Evolutionary conservation across 1,140 invertebrate genomes (phyloP).

Genomic region (Drepana arcuata): DNA sequence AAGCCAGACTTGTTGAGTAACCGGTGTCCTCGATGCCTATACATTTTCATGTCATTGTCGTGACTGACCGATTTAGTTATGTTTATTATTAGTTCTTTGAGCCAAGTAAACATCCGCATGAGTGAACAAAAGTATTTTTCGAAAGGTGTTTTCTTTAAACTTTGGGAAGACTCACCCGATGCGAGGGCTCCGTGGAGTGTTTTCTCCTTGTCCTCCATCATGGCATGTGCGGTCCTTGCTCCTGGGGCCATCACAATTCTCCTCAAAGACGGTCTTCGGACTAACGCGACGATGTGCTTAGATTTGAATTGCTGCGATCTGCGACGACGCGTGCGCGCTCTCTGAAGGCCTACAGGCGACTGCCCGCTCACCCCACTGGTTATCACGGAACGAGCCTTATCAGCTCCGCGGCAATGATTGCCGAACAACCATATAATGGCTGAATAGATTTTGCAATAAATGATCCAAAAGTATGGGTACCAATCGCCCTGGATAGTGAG

Average conservation of each 20-base stretch:
- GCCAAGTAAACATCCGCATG: no score
- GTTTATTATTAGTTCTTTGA: no score
- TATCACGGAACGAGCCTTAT: constrained; percentile 62
- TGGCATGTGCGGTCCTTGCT: constrained; percentile 57
- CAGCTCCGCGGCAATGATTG: constrained; percentile 59
- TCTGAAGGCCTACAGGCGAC: constrained; percentile 50
- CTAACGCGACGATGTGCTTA: constrained; percentile 52
- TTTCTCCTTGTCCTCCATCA: constrained; percentile 69
- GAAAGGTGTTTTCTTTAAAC: no score
- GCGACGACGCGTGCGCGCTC: constrained; percentile 59
- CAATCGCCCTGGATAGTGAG: constrained; percentile 54
- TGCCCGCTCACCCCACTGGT: constrained; percentile 41
- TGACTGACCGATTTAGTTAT: no score
- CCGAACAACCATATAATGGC: constrained; percentile 57
- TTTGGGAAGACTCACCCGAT: constrained; percentile 44
- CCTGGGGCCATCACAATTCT: constrained; percentile 64
- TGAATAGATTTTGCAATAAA: constrained; percentile 63
- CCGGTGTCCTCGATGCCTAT: no score
- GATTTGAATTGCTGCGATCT: constrained; percentile 32
- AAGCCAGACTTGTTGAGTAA: no score
- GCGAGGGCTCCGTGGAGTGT: constrained; percentile 38
- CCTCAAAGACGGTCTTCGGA: constrained; percentile 53
- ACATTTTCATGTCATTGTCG: no score
- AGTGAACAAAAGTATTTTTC: no score
- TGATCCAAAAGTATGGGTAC: constrained; percentile 56